phyloP scores from a whole-genome alignment of 2,888 invertebrate genomes.

The Papilio gigon region DNA sequence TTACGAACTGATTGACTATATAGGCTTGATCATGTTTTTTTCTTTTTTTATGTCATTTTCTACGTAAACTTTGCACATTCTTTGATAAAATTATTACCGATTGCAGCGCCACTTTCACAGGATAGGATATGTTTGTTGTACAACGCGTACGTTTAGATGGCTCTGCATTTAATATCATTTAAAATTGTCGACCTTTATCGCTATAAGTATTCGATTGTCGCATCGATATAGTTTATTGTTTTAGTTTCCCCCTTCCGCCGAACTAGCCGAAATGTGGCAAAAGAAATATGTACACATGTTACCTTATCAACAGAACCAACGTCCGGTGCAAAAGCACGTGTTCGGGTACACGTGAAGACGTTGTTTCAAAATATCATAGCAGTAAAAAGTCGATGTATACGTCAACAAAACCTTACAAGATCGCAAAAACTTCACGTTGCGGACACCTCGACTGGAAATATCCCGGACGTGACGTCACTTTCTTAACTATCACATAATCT shows the following conservation, averaged over 20 bases:
- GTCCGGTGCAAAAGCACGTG: conserved; percentile 48
- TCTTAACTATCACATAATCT: not conserved
- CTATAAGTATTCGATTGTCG: not conserved
- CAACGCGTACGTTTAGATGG: no score
- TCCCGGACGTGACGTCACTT: conserved; percentile 29
- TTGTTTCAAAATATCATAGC: conserved; percentile 58
- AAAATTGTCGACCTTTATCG: no score
- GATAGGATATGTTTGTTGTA: no score
- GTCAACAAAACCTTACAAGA: conserved; percentile 38
- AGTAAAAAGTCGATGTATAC: conserved; percentile 49
- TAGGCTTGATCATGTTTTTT: no score
- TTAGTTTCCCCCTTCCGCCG: not conserved
- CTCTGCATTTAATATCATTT: no score
- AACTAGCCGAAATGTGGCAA: conserved; percentile 19
- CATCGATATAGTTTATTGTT: not conserved
- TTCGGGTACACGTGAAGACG: conserved; percentile 49
- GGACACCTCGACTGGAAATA: conserved; percentile 8
- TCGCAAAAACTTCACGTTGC: conserved; percentile 41
- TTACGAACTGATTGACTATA: conserved; percentile 1
- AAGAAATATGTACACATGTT: conserved; percentile 6
- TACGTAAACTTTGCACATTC: no score
- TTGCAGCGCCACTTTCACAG: no score
- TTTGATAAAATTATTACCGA: no score
- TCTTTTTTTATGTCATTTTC: no score
- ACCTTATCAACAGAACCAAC: conserved; percentile 39